Base-by-base conservation (phyloP, 2,797 vertebrate species). In the Channallabes apus region DNA sequence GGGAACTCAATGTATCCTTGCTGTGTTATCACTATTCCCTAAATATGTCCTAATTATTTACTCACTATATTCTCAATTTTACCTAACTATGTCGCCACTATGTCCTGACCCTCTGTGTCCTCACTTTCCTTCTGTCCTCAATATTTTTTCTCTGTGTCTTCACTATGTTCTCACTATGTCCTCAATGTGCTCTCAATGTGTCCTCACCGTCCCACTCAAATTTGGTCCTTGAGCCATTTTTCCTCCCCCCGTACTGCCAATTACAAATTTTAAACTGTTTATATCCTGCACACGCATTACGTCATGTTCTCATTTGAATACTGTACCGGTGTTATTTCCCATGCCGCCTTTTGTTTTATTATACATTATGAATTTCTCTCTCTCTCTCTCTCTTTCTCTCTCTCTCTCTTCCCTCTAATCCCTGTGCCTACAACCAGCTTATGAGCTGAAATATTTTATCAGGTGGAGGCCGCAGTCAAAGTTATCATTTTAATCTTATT, bases 391-490 rank as follows among this genome's bases (percentile, higher is more conserved):
- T 78, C 76, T 41, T 32, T 79, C 58, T 62, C 77, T 62, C 58
- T 11, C 56, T 59, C 61, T 68, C 54, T 69, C 82, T 89, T 91
- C 91, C 91, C 90, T 95, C 92, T 96, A 97, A 96, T 97, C 96
- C 96, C 94, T 94, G 91, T 92, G 93, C 95, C 96, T 93, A 95
- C 95, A 96, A 91, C 86, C 86, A 91, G 94, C 95, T 98, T 98
- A 97, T 98, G 97, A 97, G 96, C 96, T 96, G 95, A 95, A 98
- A 97, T 98, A 98, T 97, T 97, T 98, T 98, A 97, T 97, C 95
- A 96, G 95, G 95, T 91, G 90, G 94, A 96, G 96, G 95, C 94
- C 92, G 93, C 94, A 94, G 94, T 96, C 96, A 97, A 97, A 96
- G 94, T 94, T 96, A 96, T 96, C 92, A 96, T 96, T 97, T 96